Conservation (phyloP, 2,113 vertebrate species). For the Engraulis encrasicolus region DNA sequence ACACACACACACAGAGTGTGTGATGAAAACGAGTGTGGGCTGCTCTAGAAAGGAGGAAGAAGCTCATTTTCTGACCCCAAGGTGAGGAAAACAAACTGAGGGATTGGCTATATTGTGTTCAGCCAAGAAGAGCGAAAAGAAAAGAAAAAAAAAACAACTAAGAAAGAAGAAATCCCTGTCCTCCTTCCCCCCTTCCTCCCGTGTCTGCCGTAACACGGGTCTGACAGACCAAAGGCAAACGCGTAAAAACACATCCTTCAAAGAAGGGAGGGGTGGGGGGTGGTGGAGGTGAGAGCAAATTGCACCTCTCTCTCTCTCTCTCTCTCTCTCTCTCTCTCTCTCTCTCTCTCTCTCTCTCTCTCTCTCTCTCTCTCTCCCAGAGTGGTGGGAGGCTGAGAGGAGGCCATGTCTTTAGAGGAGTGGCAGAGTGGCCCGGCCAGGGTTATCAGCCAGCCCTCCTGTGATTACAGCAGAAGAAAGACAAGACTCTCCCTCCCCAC, state of each 20-base stretch:
- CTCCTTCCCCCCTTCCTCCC: constrained; percentile 1
- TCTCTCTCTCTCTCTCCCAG: too few species aligned
- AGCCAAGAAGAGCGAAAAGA: background rate
- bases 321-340: too few species aligned
- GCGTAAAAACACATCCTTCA: constrained; percentile 70
- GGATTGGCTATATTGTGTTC: constrained; percentile 48
- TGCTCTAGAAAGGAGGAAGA: constrained; percentile 57
- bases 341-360: too few species aligned
- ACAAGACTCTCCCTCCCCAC: background rate
- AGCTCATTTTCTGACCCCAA: constrained; percentile 59
- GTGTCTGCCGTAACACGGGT: constrained; percentile 60
- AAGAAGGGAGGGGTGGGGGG: constrained; percentile 60
- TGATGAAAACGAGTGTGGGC: constrained; percentile 45
- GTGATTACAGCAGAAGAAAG: constrained; percentile 62
- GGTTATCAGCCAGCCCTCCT: constrained; percentile 68
- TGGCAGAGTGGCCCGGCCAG: too few species aligned
- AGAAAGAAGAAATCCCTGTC: background rate
- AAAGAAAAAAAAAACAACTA: background rate
- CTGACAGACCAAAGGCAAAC: constrained; percentile 74
- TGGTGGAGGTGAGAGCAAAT: too few species aligned
- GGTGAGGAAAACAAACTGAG: constrained; percentile 62
- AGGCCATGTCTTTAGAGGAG: constrained; percentile 45
- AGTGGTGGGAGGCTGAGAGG: constrained; percentile 37
- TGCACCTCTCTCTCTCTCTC: too few species aligned
- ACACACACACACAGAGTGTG: background rate